A percentile compares a stretch with the other conserved stretches of the same genome.
Evolutionary conservation across 2,888 invertebrate species (phyloP).

Genomic region (Alentia gelatinosa): DNA sequence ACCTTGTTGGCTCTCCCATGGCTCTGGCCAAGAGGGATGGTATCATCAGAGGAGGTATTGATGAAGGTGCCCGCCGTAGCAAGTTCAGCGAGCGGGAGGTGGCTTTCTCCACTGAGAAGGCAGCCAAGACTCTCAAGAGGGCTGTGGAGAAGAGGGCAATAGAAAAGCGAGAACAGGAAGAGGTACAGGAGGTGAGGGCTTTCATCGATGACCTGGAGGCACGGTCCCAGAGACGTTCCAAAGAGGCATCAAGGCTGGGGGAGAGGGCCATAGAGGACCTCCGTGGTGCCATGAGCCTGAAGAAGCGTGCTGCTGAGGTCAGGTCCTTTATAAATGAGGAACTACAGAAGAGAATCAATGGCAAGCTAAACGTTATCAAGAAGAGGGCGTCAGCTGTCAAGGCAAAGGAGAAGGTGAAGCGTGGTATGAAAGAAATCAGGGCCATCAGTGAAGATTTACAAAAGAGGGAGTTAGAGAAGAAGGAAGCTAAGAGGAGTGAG

Average conservation of each 20-base stretch:
- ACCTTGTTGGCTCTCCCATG: background rate
- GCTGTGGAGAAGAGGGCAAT: background rate
- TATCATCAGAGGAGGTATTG: background rate
- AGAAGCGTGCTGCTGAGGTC: background rate
- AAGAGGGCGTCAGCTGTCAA: background rate
- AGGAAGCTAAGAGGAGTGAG: background rate
- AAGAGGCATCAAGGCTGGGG: background rate
- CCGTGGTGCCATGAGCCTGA: background rate
- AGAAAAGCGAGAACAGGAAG: background rate
- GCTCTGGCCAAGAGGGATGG: background rate
- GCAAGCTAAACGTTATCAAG: background rate
- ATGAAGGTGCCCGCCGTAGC: background rate
- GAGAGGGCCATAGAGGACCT: background rate
- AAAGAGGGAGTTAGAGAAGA: background rate
- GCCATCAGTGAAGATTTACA: background rate
- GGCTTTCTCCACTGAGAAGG: background rate
- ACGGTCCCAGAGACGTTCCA: background rate
- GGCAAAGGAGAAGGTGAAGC: background rate
- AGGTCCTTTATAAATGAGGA: background rate
- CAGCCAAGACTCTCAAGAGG: background rate
- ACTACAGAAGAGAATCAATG: background rate
- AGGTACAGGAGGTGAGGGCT: background rate
- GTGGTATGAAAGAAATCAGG: background rate
- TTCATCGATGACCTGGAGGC: background rate
- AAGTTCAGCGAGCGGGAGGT: background rate